Conservation (phyloP, 2,888 invertebrate genomes). For the Stratiomys singularior region DNA sequence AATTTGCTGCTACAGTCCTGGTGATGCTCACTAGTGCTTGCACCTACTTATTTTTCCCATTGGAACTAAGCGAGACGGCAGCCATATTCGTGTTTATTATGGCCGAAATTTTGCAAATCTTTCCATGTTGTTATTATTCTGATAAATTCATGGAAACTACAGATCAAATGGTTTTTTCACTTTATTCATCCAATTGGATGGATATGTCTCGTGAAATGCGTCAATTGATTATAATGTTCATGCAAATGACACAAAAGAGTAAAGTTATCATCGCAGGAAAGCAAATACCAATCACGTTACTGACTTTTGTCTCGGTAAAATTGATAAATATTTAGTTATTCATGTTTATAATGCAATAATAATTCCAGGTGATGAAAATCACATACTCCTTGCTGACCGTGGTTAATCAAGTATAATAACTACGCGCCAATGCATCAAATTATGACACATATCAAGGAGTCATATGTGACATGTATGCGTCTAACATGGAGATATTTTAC, state of each 20-base stretch:
- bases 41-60: slow-evolving; percentile 51
- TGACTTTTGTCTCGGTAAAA: slow-evolving; percentile 41
- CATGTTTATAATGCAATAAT: neutral
- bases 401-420: no score
- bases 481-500: no score
- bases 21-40: slow-evolving; percentile 53
- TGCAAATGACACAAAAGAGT: slow-evolving; percentile 25
- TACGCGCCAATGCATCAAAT: no score
- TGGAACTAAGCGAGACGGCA: slow-evolving; percentile 47
- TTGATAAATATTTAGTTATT: no score
- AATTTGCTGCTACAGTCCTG: slow-evolving; percentile 54
- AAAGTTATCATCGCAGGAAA: slow-evolving; percentile 39
- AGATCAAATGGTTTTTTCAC: neutral
- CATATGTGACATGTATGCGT: no score
- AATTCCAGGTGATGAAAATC: slow-evolving; percentile 27
- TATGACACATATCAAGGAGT: no score
- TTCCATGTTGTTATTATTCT: slow-evolving; percentile 55
- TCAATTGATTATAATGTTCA: slow-evolving; percentile 38
- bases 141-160: slow-evolving; percentile 53
- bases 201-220: slow-evolving; percentile 24
- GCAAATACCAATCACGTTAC: slow-evolving; percentile 6
- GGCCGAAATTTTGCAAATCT: slow-evolving; percentile 52
- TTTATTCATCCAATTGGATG: slow-evolving; percentile 45
- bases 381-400: slow-evolving; percentile 5
- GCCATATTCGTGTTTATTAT: slow-evolving; percentile 50